phyloP scores from a whole-genome alignment of 2,113 vertebrate species.

The Rhipidura dahli region DNA sequence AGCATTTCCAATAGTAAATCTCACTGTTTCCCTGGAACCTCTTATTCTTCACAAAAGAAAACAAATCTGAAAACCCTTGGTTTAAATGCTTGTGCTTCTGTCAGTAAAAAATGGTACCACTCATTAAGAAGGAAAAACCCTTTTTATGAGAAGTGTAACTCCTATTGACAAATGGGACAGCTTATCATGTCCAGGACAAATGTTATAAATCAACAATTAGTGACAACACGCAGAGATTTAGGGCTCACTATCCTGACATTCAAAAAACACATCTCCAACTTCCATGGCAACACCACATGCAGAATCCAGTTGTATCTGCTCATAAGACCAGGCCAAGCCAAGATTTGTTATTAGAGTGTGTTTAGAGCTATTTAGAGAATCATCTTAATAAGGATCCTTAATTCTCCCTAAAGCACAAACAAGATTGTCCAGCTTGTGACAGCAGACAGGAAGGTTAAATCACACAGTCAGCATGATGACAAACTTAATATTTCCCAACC shows the following conservation, averaged over 20 bases:
- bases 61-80: not conserved
- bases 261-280: not conserved
- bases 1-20: not conserved
- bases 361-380: not conserved
- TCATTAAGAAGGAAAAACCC: not conserved
- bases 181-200: not conserved
- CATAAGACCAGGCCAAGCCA: not conserved
- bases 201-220: not conserved
- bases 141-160: not conserved
- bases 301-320: not conserved
- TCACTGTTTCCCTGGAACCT: not conserved
- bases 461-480: not conserved
- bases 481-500: not conserved
- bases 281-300: not conserved
- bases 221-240: not conserved
- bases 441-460: not conserved
- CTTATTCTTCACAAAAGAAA: not conserved
- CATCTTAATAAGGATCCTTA: not conserved
- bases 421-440: not conserved
- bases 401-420: not conserved
- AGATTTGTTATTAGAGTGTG: not conserved
- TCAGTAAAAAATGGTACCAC: not conserved
- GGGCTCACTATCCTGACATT: not conserved
- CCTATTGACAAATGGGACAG: not conserved
- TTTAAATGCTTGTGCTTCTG: not conserved